phyloP scores from a whole-genome alignment of 2,797 vertebrate species.

The Crenuchus spilurus region DNA sequence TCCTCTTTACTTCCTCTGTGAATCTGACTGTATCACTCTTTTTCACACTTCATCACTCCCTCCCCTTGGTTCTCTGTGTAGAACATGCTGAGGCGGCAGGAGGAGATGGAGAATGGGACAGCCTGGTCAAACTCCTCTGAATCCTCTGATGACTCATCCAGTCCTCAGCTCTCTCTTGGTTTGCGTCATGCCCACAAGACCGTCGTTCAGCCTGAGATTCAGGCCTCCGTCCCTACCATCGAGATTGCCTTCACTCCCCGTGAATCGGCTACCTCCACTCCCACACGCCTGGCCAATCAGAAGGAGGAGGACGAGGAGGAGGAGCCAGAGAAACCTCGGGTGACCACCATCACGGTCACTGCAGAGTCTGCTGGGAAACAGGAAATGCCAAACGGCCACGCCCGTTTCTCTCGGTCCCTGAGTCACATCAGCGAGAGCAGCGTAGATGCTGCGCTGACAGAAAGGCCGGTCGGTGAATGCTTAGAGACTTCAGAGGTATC shows the following conservation, averaged over 20 bases:
- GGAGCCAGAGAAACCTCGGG: constrained; percentile 54
- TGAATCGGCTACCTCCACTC: constrained; percentile 67
- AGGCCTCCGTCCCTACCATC: constrained; percentile 75
- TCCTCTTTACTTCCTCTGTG: too few relatives aligned
- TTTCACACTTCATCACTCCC: neutral
- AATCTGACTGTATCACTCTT: neutral
- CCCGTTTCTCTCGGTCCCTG: constrained; percentile 85
- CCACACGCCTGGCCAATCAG: constrained; percentile 71
- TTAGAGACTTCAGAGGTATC: constrained; percentile 64
- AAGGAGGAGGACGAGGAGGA: constrained; percentile 68
- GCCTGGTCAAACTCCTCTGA: constrained; percentile 95
- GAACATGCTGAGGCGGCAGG: constrained; percentile 90
- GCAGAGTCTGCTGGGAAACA: constrained; percentile 19
- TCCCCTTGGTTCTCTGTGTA: constrained; percentile 54
- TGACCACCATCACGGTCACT: constrained; percentile 9
- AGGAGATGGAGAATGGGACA: constrained; percentile 90
- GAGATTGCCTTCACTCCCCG: constrained; percentile 86
- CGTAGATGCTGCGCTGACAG: constrained; percentile 73
- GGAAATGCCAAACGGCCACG: constrained; percentile 73
- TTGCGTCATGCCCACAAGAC: constrained; percentile 80
- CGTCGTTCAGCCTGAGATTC: constrained; percentile 82
- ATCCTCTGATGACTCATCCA: constrained; percentile 93
- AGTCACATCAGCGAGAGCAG: constrained; percentile 95
- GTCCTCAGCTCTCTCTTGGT: constrained; percentile 84
- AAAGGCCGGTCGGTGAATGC: constrained; percentile 58